Percentiles rank a stretch among this genome's conserved stretches.
Evolutionary conservation across 23 tunicate genomes (phyloP).

Genomic region (Ciona savignyi): DNA sequence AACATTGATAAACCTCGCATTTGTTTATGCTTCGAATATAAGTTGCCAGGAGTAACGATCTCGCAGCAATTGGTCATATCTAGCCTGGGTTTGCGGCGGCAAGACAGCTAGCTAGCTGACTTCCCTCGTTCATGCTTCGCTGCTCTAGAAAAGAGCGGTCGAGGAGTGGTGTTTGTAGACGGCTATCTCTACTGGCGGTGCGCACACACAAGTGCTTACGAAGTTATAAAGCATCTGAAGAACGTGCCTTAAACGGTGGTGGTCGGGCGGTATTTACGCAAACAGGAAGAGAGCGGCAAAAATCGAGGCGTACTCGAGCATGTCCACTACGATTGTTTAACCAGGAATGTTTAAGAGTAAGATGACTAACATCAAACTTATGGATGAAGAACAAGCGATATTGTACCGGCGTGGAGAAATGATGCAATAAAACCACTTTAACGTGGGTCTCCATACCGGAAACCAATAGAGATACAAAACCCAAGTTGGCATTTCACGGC

Average conservation of each 20-base stretch:
- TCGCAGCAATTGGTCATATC: not conserved
- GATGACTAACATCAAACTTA: too few relatives aligned
- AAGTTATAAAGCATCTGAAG: not conserved
- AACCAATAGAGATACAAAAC: too few relatives aligned
- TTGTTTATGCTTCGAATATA: too few relatives aligned
- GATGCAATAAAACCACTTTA: too few relatives aligned
- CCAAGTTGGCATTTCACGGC: too few relatives aligned
- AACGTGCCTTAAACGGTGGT: not conserved
- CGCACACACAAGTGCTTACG: slow-evolving; percentile 7
- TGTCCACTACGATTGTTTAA: not conserved
- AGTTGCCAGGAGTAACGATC: not conserved
- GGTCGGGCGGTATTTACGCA: not conserved
- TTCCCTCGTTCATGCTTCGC: not conserved
- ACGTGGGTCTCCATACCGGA: too few relatives aligned
- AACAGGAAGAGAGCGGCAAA: not conserved
- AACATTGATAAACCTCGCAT: too few relatives aligned
- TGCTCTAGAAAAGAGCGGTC: slow-evolving; percentile 2
- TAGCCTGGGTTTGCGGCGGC: not conserved
- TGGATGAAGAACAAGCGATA: too few relatives aligned
- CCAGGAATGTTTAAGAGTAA: too few relatives aligned
- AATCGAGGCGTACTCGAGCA: not conserved
- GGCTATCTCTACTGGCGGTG: slow-evolving; percentile 9
- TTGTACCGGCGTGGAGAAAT: too few relatives aligned
- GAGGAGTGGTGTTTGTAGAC: slow-evolving; percentile 1
- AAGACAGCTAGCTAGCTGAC: too few relatives aligned